phyloP scores from a whole-genome alignment of 2,888 invertebrate species.

The Mythimna vitellina region DNA sequence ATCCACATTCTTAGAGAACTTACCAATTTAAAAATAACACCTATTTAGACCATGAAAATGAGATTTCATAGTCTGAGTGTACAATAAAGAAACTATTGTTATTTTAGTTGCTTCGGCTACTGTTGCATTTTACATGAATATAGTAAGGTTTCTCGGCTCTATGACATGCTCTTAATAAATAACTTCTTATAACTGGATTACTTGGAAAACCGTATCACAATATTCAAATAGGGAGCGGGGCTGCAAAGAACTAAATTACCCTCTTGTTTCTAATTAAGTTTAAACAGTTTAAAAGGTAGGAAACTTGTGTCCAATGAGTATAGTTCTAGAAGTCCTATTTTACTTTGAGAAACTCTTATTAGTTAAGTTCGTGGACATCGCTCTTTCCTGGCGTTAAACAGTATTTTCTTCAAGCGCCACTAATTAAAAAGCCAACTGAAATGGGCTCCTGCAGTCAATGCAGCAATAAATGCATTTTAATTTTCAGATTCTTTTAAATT shows the following conservation, averaged over 20 bases:
- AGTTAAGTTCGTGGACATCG: constrained; percentile 3
- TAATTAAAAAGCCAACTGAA: not conserved
- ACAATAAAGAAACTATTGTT: constrained; percentile 15
- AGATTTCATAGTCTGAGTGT: constrained; percentile 15
- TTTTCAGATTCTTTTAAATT: too few species aligned
- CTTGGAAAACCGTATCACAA: too few species aligned
- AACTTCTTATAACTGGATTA: constrained; percentile 36
- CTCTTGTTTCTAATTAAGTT: not conserved
- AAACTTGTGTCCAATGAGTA: constrained; percentile 24
- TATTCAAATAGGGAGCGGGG: too few species aligned
- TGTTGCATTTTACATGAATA: constrained; percentile 22
- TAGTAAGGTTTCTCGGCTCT: constrained; percentile 21
- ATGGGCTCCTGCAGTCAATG: too few species aligned
- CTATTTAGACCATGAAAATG: not conserved
- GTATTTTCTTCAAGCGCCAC: not conserved
- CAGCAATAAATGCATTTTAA: too few species aligned
- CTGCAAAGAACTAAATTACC: not conserved
- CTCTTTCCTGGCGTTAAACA: constrained; percentile 4
- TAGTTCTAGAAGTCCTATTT: constrained; percentile 14
- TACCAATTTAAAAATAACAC: not conserved
- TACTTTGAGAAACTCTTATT: constrained; percentile 47
- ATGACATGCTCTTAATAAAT: constrained; percentile 26
- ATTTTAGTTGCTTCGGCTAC: not conserved
- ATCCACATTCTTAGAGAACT: not conserved
- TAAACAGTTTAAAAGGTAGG: constrained; percentile 1